These are phyloP conservation scores for Paralvinella palmiformis DNA, from an alignment of 1,140 invertebrate species.

Conservation along the genomic window DNA sequence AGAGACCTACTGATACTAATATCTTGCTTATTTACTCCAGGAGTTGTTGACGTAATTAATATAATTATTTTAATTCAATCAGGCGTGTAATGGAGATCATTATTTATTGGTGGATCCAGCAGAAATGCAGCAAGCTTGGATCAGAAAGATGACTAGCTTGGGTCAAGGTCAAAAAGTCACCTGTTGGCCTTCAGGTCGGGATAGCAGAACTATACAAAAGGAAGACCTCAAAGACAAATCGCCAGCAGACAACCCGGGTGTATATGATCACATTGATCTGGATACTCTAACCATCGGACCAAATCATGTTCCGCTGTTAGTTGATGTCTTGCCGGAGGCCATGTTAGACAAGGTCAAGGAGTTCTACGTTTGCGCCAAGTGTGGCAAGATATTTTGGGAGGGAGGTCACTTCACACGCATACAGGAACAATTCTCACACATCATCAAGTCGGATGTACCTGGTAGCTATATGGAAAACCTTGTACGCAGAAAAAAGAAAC, in stretches of 20 bases:
- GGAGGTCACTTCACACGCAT: conserved; percentile 56
- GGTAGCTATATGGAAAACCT: too few species aligned
- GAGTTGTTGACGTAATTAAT: conserved; percentile 12
- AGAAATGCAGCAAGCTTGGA: conserved; percentile 49
- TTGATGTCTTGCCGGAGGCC: conserved; percentile 51
- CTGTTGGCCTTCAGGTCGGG: too few species aligned
- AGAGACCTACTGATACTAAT: too few species aligned
- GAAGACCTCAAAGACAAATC: too few species aligned
- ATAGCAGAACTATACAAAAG: too few species aligned
- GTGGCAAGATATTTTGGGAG: conserved; percentile 64
- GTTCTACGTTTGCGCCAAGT: conserved; percentile 60
- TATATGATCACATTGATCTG: conserved; percentile 24
- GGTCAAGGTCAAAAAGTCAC: too few species aligned
- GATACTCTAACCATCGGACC: conserved; percentile 23
- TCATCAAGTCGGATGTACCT: too few species aligned
- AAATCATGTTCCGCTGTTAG: conserved; percentile 50
- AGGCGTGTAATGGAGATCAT: conserved; percentile 57
- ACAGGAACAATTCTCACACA: conserved; percentile 37
- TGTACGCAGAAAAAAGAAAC: too few species aligned
- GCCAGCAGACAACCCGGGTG: too few species aligned
- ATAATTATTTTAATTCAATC: conserved; percentile 18
- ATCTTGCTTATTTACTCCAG: too few species aligned
- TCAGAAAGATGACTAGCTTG: too few species aligned
- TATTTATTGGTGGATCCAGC: conserved; percentile 52
- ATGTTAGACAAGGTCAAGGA: conserved; percentile 50